phyloP scores from a whole-genome alignment of 2,797 vertebrate species.

The Gouania willdenowi region DNA sequence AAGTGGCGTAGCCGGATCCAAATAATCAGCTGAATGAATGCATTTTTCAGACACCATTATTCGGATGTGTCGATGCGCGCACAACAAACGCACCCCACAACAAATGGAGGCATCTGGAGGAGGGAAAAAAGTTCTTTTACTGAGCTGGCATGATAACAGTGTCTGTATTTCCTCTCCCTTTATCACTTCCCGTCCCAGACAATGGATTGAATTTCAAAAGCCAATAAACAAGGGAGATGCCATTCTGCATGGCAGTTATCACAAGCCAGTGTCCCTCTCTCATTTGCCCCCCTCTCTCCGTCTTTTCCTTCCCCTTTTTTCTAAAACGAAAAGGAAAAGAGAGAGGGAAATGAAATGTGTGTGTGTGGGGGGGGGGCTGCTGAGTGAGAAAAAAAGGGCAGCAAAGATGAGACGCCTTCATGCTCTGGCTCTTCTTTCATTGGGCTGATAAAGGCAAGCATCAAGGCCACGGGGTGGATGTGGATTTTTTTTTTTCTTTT shows the following conservation, averaged over 20 bases:
- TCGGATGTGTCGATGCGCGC: constrained; percentile 64
- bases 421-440: constrained; percentile 66
- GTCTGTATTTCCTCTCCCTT: constrained; percentile 76
- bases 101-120: constrained; percentile 66
- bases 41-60: constrained; percentile 77
- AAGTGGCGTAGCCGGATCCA: constrained; percentile 64
- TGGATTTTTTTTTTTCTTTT: constrained; percentile 24
- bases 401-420: constrained; percentile 65
- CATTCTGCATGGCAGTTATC: constrained; percentile 79
- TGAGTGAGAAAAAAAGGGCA: constrained; percentile 57
- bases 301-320: constrained; percentile 41
- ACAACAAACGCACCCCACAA: constrained; percentile 72
- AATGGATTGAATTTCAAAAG: constrained; percentile 83
- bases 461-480: constrained; percentile 69
- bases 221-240: constrained; percentile 82
- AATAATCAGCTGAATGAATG: constrained; percentile 76
- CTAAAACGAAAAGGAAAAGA: constrained; percentile 61
- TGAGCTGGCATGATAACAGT: constrained; percentile 79
- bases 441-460: constrained; percentile 70
- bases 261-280: constrained; percentile 66
- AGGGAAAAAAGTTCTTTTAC: constrained; percentile 71
- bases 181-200: constrained; percentile 77
- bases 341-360: constrained; percentile 70
- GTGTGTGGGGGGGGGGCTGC: constrained; percentile 63
- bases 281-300: constrained; percentile 48